Conservation (phyloP, 2,113 vertebrate genomes). For the Malurus melanocephalus region DNA sequence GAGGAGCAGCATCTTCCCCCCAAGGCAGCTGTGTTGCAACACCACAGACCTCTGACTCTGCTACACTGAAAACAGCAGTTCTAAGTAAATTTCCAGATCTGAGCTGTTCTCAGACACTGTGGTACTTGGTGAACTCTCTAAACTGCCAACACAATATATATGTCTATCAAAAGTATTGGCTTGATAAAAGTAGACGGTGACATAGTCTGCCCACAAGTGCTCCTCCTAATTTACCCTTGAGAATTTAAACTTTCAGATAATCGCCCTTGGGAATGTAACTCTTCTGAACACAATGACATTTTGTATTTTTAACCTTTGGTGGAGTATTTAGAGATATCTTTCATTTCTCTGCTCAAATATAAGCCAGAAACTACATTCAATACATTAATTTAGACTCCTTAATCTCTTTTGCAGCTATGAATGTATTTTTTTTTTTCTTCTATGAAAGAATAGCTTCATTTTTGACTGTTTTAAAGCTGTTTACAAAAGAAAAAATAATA, state of each 20-base stretch:
- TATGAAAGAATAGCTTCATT: background rate
- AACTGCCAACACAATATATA: constrained; percentile 35
- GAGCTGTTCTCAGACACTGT: background rate
- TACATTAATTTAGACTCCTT: background rate
- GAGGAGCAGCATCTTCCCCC: background rate
- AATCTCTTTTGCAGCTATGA: background rate
- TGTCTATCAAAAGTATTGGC: constrained; percentile 40
- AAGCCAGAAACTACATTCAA: background rate
- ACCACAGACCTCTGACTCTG: background rate
- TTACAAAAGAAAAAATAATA: constrained; percentile 18
- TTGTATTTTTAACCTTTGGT: background rate
- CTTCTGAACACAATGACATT: background rate
- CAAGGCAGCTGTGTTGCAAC: background rate
- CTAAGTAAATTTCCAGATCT: constrained; percentile 37
- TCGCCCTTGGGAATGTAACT: background rate
- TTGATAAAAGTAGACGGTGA: constrained; percentile 40
- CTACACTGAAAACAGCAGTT: background rate
- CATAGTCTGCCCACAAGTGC: background rate
- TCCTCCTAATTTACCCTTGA: constrained; percentile 5
- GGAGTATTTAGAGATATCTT: background rate
- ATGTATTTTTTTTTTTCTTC: background rate
- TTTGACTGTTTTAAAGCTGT: constrained; percentile 11
- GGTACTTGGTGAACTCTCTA: constrained; percentile 17
- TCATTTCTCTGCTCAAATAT: background rate
- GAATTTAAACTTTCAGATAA: background rate